These are phyloP conservation scores for Crotalus horridus DNA, from an alignment of 2,113 vertebrate genomes.

Conservation along the genomic window DNA sequence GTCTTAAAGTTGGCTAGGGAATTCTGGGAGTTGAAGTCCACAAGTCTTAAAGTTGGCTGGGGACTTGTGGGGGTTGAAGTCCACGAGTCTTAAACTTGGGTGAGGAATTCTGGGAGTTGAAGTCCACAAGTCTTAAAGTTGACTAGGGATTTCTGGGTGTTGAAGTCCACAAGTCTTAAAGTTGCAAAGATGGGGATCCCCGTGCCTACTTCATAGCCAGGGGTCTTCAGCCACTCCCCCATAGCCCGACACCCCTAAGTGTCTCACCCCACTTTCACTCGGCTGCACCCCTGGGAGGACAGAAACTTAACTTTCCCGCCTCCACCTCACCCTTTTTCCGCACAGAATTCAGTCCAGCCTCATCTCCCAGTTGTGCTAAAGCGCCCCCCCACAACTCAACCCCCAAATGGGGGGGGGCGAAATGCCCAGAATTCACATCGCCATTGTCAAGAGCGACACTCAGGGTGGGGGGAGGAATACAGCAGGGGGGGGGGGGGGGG, in stretches of 20 bases:
- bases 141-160: too few relatives aligned
- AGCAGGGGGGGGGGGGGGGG: too few relatives aligned
- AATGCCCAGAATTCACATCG: neutral
- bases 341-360: neutral
- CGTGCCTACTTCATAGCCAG: neutral
- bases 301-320: neutral
- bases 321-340: neutral
- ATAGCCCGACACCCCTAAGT: neutral
- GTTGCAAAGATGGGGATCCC: neutral
- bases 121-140: too few relatives aligned
- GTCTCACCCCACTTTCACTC: neutral
- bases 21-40: too few relatives aligned
- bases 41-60: too few relatives aligned
- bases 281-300: neutral
- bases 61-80: too few relatives aligned
- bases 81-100: too few relatives aligned
- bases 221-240: neutral
- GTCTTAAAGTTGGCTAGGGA: too few relatives aligned
- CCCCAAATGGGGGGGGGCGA: neutral
- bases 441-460: neutral
- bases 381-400: neutral
- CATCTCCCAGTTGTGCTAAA: neutral
- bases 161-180: neutral
- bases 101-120: too few relatives aligned
- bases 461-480: neutral